Evolutionary conservation across 2,888 invertebrate genomes (phyloP).

Genomic region (Machimus rusticus): DNA sequence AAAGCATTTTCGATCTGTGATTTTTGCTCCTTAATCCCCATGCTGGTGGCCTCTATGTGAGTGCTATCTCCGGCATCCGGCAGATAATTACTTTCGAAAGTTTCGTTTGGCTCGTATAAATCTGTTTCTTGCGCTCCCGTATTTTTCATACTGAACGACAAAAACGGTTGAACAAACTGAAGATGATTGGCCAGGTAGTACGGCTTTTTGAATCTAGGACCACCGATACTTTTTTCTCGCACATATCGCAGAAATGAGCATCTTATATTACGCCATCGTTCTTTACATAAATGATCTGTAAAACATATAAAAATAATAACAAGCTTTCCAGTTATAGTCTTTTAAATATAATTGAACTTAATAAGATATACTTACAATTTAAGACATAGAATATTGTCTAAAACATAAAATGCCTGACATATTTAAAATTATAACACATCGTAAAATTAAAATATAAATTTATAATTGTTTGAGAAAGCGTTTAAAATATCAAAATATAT

Average conservation of each 20-base stretch:
- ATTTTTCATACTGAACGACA: background rate
- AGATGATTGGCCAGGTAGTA: background rate
- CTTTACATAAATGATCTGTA: background rate
- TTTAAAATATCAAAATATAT: too few species aligned
- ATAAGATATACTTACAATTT: too few species aligned
- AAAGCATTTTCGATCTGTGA: background rate
- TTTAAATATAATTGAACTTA: too few species aligned
- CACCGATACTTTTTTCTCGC: background rate
- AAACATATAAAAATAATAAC: background rate
- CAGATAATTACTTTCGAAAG: background rate
- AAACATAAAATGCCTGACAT: too few species aligned
- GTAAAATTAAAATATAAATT: too few species aligned
- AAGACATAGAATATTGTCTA: too few species aligned
- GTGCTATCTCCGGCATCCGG: background rate
- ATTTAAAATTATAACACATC: too few species aligned
- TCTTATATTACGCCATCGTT: slow-evolving; percentile 15
- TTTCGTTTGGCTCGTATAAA: background rate
- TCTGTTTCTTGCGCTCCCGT: background rate
- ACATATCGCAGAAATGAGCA: background rate
- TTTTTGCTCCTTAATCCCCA: background rate
- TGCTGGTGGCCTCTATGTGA: background rate
- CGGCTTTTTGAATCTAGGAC: background rate
- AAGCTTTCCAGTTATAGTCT: too few species aligned
- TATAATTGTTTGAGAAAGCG: too few species aligned
- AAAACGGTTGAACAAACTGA: slow-evolving; percentile 14